Base-by-base conservation (phyloP, 1,140 invertebrate species). In the Euwallacea similis region DNA sequence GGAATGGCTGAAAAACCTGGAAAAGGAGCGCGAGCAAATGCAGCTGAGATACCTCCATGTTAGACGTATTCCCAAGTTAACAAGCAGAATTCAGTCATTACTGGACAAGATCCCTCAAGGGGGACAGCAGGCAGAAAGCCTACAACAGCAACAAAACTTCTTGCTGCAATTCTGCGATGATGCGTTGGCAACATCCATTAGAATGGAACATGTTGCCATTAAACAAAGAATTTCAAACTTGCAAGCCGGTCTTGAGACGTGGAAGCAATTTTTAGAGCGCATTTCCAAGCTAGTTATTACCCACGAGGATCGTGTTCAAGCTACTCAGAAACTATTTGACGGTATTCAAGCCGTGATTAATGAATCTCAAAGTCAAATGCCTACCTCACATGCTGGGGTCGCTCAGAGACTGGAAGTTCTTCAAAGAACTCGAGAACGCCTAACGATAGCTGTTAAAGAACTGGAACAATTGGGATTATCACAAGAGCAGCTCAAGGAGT, bases 401-500 rank as follows among this genome's bases (percentile, higher is more conserved):
- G 86, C 82, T 76, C 86, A 83, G 77, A 81, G 75, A n/a, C 76
- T 91, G 21, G 86, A 88, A 10, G 85, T 84, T 6, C 80, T 91
- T 11, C 84, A 87, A 8, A 82, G 86, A 3, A 80, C 88, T n/a
- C 86, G 87, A 66, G 81, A 83, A 1, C 84, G 84, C 53, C 81
- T 92, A 33, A 82, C 84, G 9, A 84, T 84, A n/a, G 83, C 87
- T 53, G 85, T 85, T 15, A 85, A 81, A 0, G 86, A 89, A 41
- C 79, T 92, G 9, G 90, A 92, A 76, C 81, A 85, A 11, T 83
- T 95, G 0, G 87, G 87, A 41, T 87, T 90, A 0, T 88, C 88
- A 33, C 90, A 93, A 74, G 91, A 93, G 80, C 89, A 95, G 81
- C 83, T 98, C 7, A 91, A 93, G 74, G 91, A 94, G 75, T 91